Evolutionary conservation across 2,888 invertebrate genomes (phyloP), one percentile per base, ranked within the genome.

Genomic region (Sphaeridia pumilis): DNA sequence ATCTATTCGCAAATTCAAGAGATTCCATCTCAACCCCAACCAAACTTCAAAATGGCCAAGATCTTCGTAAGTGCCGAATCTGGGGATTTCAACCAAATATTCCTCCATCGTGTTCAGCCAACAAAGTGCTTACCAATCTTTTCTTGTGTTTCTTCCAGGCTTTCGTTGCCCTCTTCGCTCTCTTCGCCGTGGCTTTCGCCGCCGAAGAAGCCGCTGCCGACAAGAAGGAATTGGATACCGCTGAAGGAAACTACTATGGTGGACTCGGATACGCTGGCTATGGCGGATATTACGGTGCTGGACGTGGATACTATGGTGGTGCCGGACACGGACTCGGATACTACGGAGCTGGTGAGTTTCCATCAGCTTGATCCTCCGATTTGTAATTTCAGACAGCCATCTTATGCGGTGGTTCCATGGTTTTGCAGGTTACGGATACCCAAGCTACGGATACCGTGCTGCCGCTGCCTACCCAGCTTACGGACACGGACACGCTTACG

Each of bases 241-340:
- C 57, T 26, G 57, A 51, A 28, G 57, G 57, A 20, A 52, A 49
- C 57, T 42, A 51, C 25, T 57, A 57, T 31, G 54, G 57, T 21
- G 51, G 56, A 10, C 31, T 56, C 12, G 56, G 49, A 28, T 53
- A 49, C 17, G 35, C 20, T 4, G 52, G 52, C 10, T 21, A 24
- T 14, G 35, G 38, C 12, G 46, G 25, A n/a, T 35, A 25, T 27
- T 47, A 47, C 25, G 41, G 49, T 38, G 17, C 48, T 20, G 53
- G 48, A 24, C 46, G 46, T 22, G 53, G 53, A 31, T 34, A 42
- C 26, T 34, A 24, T 10, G 49, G 49, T 27, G 48, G 48, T 31
- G 35, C 31, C 31, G 38, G 38, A 38, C 17, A 38, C 38, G 38
- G 38, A 38, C 38, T 38, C 38, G 38, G 38, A 38, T 38, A n/a